Evolutionary conservation across 2,113 vertebrate species (phyloP).

Genomic region (Callionymus lyra): DNA sequence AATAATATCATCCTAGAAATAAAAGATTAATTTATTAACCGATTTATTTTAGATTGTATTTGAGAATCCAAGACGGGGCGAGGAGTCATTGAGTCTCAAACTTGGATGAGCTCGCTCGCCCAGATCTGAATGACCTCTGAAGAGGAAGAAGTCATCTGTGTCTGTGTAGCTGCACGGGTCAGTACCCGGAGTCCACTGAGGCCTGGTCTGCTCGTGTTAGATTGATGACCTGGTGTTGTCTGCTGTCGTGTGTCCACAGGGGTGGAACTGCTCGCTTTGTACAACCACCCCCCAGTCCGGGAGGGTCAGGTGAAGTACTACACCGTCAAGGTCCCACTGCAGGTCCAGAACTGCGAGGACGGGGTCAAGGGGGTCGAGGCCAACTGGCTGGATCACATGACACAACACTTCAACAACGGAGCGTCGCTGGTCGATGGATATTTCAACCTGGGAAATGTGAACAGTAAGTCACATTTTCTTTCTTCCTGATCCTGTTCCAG

Average conservation of each 20-base stretch:
- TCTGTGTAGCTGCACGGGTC: not conserved
- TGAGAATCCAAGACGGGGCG: too few relatives aligned
- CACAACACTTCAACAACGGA: constrained; percentile 93
- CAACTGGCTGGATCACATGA: constrained; percentile 97
- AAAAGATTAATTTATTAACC: too few relatives aligned
- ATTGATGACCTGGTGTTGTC: not conserved
- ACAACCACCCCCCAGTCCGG: constrained; percentile 77
- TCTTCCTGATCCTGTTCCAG: too few relatives aligned
- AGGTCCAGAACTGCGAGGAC: constrained; percentile 75
- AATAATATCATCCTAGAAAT: too few relatives aligned
- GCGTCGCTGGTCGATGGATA: constrained; percentile 84
- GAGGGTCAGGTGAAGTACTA: constrained; percentile 80
- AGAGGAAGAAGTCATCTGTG: not conserved
- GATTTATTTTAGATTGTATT: too few relatives aligned
- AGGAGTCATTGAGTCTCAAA: too few relatives aligned
- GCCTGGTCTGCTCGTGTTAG: not conserved
- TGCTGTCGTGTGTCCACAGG: constrained; percentile 54
- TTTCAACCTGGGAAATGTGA: constrained; percentile 78
- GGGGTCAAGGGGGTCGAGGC: constrained; percentile 79
- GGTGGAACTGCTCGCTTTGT: constrained; percentile 80
- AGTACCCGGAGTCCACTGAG: not conserved
- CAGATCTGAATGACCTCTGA: not conserved
- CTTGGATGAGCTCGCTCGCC: too few relatives aligned
- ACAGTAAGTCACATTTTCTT: constrained; percentile 58
- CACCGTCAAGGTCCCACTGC: constrained; percentile 85